Percentiles rank a stretch among this genome's conserved stretches.
Evolutionary conservation across 2,888 invertebrate species (phyloP).

Genomic region (Stegophylla sp.): DNA sequence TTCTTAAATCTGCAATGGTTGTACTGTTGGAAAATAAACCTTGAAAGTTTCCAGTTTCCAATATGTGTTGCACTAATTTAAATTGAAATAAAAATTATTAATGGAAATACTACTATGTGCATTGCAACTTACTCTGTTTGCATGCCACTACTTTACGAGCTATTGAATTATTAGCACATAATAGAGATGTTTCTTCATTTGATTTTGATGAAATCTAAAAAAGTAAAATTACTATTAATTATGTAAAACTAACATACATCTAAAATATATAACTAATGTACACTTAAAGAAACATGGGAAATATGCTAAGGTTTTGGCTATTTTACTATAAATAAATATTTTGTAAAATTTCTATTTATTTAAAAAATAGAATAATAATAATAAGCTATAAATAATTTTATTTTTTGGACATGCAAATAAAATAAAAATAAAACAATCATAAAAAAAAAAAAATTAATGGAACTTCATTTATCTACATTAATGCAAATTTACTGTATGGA

Average conservation of each 20-base stretch:
- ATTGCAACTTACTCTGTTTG: constrained; percentile 43
- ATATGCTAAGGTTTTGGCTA: too few species aligned
- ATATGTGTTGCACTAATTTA: constrained; percentile 75
- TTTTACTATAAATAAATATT: too few species aligned
- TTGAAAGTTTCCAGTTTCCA: constrained; percentile 71
- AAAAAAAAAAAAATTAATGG: too few species aligned
- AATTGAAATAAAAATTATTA: constrained; percentile 37
- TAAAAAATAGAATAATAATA: too few species aligned
- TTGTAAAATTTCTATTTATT: too few species aligned
- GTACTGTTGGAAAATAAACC: constrained; percentile 71
- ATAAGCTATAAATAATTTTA: too few species aligned
- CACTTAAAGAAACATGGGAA: too few species aligned
- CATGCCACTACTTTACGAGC: constrained; percentile 33
- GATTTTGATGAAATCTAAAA: constrained; percentile 31
- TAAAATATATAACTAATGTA: too few species aligned
- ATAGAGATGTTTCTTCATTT: constrained; percentile 38
- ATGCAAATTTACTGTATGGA: too few species aligned
- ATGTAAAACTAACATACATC: neutral
- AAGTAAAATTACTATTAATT: constrained; percentile 1
- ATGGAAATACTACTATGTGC: neutral
- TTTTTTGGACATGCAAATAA: too few species aligned
- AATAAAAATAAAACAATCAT: too few species aligned
- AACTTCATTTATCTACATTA: too few species aligned
- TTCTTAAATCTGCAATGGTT: constrained; percentile 78
- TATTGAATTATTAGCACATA: constrained; percentile 23